These are phyloP conservation scores for Salvelinus fontinalis DNA, from an alignment of 2,113 vertebrate species.

Conservation along the genomic window DNA sequence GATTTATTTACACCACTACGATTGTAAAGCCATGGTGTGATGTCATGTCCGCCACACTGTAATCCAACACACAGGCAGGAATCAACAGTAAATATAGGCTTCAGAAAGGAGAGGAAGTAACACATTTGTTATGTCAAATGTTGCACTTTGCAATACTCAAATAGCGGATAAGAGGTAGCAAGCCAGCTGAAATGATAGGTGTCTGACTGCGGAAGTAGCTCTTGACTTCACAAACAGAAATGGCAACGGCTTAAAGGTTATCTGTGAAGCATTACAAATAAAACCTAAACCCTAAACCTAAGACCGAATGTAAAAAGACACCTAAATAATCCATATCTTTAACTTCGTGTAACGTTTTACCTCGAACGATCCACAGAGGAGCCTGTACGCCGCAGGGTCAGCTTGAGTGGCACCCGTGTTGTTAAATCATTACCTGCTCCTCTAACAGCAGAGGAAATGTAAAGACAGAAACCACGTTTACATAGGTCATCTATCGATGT, in stretches of 20 bases:
- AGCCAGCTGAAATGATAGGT: background rate
- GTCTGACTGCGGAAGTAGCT: background rate
- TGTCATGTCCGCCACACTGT: constrained; percentile 1
- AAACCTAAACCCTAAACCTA: background rate
- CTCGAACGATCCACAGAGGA: background rate
- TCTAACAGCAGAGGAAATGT: background rate
- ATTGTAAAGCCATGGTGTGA: too few relatives aligned
- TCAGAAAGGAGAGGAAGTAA: background rate
- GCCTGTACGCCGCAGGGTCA: background rate
- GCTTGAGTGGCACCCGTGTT: background rate
- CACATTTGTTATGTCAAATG: constrained; percentile 1
- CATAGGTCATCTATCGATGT: background rate
- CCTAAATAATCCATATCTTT: background rate
- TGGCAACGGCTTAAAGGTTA: background rate
- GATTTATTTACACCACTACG: constrained; percentile 5
- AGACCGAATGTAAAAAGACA: background rate
- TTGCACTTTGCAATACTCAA: background rate
- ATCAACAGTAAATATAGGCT: background rate
- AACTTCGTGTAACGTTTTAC: background rate
- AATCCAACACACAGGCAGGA: constrained; percentile 8
- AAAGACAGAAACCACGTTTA: background rate
- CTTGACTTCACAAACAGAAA: background rate
- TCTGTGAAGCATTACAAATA: background rate
- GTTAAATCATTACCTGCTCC: background rate
- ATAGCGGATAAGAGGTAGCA: background rate